phyloP scores from a whole-genome alignment of 2,113 vertebrate genomes.

The Cranoglanis bouderius region DNA sequence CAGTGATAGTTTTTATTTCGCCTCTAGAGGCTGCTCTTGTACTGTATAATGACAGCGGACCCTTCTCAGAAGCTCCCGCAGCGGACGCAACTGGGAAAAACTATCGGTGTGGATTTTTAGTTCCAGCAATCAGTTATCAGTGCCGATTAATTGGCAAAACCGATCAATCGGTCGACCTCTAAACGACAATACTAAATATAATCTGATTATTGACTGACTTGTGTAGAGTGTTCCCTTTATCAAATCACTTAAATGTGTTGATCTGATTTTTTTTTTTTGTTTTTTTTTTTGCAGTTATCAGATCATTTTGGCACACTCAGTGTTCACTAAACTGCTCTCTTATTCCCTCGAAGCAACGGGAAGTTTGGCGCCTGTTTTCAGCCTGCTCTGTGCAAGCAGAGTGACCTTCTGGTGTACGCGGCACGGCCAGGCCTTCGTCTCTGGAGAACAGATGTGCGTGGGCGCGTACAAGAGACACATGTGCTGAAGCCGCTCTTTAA shows the following conservation, averaged over 20 bases:
- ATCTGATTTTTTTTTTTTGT: not conserved
- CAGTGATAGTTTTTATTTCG: no score
- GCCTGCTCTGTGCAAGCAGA: slow-evolving; percentile 93
- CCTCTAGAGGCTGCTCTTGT: no score
- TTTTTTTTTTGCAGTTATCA: not conserved
- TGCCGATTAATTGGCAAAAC: no score
- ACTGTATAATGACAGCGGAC: no score
- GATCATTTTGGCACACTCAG: not conserved
- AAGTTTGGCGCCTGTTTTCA: slow-evolving; percentile 94
- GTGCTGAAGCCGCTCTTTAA: slow-evolving; percentile 86
- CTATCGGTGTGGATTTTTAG: no score
- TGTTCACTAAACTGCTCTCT: slow-evolving; percentile 5
- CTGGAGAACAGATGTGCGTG: slow-evolving; percentile 87
- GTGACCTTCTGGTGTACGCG: slow-evolving; percentile 87
- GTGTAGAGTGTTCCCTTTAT: not conserved
- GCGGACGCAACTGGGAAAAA: no score
- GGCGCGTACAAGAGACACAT: slow-evolving; percentile 87
- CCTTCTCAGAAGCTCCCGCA: no score
- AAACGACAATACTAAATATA: not conserved
- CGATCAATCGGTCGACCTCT: no score
- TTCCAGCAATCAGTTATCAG: no score
- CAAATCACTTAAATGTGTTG: not conserved
- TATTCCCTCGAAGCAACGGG: slow-evolving; percentile 77
- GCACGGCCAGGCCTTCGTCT: slow-evolving; percentile 90
- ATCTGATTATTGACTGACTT: not conserved